phyloP scores from a whole-genome alignment of 2,888 invertebrate species.

The Xiphydria camelus region DNA sequence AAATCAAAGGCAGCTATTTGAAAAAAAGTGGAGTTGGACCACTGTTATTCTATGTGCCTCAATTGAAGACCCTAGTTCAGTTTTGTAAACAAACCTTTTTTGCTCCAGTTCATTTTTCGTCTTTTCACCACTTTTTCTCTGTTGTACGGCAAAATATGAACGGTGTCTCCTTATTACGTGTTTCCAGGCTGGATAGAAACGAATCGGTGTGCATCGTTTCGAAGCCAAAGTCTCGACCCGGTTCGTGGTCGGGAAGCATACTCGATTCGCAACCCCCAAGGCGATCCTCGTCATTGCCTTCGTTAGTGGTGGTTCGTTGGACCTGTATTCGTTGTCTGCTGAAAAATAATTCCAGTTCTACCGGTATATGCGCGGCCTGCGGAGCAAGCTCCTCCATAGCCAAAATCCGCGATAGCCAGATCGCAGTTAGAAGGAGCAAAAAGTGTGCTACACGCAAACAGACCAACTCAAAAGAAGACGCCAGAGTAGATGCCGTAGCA shows the following conservation, averaged over 20 bases:
- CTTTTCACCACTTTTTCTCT: no score
- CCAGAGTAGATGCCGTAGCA: constrained; percentile 34
- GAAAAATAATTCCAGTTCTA: constrained; percentile 67
- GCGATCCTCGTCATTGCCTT: constrained; percentile 48
- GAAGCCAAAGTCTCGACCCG: constrained; percentile 37
- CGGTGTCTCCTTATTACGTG: no score
- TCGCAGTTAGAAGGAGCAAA: constrained; percentile 50
- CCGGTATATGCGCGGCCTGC: constrained; percentile 74
- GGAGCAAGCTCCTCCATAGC: constrained; percentile 61
- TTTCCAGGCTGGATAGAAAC: constrained; percentile 23
- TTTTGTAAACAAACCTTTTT: no score
- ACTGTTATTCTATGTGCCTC: no score
- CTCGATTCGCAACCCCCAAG: constrained; percentile 30
- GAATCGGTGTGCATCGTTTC: constrained; percentile 24
- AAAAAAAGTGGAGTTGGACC: no score
- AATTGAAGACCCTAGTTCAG: no score
- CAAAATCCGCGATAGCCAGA: constrained; percentile 45
- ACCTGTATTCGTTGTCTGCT: constrained; percentile 75
- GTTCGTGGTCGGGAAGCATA: constrained; percentile 43
- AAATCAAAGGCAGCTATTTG: no score
- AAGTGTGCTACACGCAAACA: constrained; percentile 41
- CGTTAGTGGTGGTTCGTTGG: constrained; percentile 61
- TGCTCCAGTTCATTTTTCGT: no score
- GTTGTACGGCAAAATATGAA: no score
- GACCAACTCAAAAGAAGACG: constrained; percentile 34